Evolutionary conservation across 2,888 invertebrate genomes (phyloP), one percentile per base, ranked within the genome.

Genomic region (Pammene aurita): DNA sequence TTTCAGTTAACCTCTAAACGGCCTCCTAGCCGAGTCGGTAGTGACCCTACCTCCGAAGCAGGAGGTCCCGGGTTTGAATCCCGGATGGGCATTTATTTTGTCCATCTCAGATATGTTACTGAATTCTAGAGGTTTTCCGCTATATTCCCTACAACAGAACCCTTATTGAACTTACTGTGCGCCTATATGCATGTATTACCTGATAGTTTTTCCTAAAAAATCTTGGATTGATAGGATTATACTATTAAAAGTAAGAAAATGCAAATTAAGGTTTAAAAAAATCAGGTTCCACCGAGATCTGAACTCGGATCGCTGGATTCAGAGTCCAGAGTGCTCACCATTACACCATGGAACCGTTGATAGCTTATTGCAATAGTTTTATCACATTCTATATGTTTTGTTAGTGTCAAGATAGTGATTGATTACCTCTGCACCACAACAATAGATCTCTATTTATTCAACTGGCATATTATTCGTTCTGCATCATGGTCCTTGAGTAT

Each of bases 231-330:
- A n/a, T n/a, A n/a, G n/a, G n/a, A n/a, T n/a, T n/a, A n/a, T n/a
- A n/a, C n/a, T n/a, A 26, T 26, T 46, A 34, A 7, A 11, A 41
- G 13, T 18, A 42, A 42, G 57, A 18, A 57, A 18, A 7, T 7
- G 13, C 18, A 56, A 56, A 14, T 35, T n/a, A n/a, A 1, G 18
- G 41, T 16, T 56, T 0, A 7, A 26, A 42, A 42, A 42, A 42
- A 13, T 0, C 10, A 74, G 93, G 93, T 93, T 89, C 93, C 93
- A 93, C 93, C 93, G 93, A 94, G 93, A 94, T 93, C 94, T 93
- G 94, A 94, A 94, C 94, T 94, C 93, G 93, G 94, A 93, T 94
- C 93, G 93, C 93, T 93, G 93, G 93, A 94, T 94, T 94, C 93
- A 94, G 89, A 94, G 93, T 94, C 94, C 93, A 93, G 93, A 94